These are phyloP conservation scores for Steinernema khuongi DNA, from an alignment of 1,140 invertebrate species.

Conservation along the genomic window DNA sequence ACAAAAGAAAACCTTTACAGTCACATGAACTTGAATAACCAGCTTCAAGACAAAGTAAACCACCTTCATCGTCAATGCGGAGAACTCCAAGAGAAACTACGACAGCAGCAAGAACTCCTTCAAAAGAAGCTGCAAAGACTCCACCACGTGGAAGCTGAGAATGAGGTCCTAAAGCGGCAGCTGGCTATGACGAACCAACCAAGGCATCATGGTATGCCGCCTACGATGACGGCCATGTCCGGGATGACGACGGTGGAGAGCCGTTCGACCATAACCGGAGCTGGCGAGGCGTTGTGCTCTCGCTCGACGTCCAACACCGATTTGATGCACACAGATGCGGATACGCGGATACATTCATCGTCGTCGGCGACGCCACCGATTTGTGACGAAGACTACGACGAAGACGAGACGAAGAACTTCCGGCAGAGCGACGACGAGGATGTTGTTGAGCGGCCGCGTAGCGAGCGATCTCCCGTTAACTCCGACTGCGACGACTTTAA, in stretches of 20 bases:
- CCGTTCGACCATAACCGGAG: background rate
- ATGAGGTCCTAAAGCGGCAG: background rate
- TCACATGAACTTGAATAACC: background rate
- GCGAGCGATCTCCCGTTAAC: background rate
- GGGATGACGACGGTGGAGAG: background rate
- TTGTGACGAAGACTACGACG: background rate
- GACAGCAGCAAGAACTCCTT: background rate
- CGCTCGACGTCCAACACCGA: background rate
- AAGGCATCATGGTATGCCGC: background rate
- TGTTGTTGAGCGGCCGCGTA: background rate
- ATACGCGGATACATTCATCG: background rate
- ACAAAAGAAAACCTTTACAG: background rate
- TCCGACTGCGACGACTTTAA: background rate
- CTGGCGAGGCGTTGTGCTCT: background rate
- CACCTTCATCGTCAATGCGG: too few species aligned
- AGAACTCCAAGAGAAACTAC: background rate
- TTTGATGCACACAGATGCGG: background rate
- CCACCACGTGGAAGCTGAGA: background rate
- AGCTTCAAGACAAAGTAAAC: too few species aligned
- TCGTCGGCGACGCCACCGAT: slow-evolving; percentile 6
- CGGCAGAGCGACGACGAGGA: background rate
- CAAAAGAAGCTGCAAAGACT: too few species aligned
- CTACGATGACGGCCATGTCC: background rate
- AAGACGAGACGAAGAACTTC: slow-evolving; percentile 11
- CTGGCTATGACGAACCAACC: background rate